These are phyloP conservation scores for Drosophila picticornis DNA, from an alignment of 2,888 invertebrate species.

Conservation along the genomic window DNA sequence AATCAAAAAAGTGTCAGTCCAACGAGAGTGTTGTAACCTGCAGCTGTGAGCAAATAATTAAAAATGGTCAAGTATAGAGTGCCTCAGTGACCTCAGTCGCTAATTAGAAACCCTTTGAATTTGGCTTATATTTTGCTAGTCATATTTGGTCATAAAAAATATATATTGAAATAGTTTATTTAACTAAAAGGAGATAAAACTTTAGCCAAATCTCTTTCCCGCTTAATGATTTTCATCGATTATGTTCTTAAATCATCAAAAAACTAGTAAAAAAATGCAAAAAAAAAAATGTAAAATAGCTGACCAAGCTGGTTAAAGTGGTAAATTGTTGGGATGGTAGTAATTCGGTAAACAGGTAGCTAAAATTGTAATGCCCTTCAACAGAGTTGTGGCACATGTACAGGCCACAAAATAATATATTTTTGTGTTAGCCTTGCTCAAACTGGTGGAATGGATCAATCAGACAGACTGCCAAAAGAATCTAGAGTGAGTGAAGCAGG, in stretches of 20 bases:
- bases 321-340: neutral
- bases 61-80: neutral
- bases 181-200: neutral
- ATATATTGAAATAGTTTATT: neutral
- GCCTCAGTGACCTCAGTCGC: too few species aligned
- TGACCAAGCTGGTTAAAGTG: neutral
- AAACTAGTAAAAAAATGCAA: neutral
- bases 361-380: conserved; percentile 18
- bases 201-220: neutral
- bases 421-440: conserved; percentile 9
- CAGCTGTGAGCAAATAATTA: neutral
- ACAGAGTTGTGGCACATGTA: conserved; percentile 14
- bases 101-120: neutral
- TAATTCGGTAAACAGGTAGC: neutral
- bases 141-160: neutral
- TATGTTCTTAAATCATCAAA: neutral
- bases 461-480: conserved; percentile 20
- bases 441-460: conserved; percentile 35
- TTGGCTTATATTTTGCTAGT: neutral
- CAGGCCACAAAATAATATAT: conserved; percentile 25
- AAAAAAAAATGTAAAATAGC: neutral
- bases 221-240: neutral
- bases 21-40: neutral
- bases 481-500: conserved; percentile 5
- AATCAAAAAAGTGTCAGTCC: conserved; percentile 3